phyloP scores from a whole-genome alignment of 2,797 vertebrate genomes.

The Coracias cyanogaster region DNA sequence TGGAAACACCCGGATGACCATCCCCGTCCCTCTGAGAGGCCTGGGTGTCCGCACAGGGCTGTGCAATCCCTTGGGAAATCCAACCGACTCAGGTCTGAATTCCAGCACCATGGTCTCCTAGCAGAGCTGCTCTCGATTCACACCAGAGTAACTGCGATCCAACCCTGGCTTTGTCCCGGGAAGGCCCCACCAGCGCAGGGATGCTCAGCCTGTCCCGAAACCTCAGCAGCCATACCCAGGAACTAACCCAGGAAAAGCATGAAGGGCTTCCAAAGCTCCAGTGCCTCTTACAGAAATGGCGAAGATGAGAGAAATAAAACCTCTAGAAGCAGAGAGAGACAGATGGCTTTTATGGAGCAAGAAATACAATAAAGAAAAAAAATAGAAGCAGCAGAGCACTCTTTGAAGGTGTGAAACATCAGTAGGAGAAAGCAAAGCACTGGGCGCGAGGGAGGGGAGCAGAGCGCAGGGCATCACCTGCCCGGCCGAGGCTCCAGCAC shows the following conservation, averaged over 20 bases:
- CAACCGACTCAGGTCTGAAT: fast-evolving
- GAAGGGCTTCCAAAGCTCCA: neutral
- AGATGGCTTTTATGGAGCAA: constrained; percentile 47
- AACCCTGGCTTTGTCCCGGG: neutral
- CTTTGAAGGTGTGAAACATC: constrained; percentile 17
- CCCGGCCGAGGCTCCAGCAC: fast-evolving
- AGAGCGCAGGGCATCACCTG: fast-evolving
- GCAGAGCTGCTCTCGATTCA: neutral
- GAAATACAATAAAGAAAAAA: constrained; percentile 3
- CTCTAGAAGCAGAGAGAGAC: neutral
- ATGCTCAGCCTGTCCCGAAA: neutral
- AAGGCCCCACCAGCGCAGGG: neutral
- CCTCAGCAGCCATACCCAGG: neutral
- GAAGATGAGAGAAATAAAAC: constrained; percentile 7
- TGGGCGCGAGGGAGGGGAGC: neutral
- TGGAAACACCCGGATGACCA: fast-evolving
- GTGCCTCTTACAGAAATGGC: neutral
- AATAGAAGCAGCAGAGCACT: neutral
- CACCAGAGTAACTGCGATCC: neutral
- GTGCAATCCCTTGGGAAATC: fast-evolving
- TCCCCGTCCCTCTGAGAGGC: fast-evolving
- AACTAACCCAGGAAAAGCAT: neutral
- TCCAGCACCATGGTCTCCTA: fast-evolving
- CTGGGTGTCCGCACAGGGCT: fast-evolving
- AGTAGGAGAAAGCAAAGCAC: neutral